A percentile compares a stretch with the other conserved stretches of the same genome.
phyloP scores from a whole-genome alignment of 2,113 vertebrate genomes.

The Callipepla squamata region DNA sequence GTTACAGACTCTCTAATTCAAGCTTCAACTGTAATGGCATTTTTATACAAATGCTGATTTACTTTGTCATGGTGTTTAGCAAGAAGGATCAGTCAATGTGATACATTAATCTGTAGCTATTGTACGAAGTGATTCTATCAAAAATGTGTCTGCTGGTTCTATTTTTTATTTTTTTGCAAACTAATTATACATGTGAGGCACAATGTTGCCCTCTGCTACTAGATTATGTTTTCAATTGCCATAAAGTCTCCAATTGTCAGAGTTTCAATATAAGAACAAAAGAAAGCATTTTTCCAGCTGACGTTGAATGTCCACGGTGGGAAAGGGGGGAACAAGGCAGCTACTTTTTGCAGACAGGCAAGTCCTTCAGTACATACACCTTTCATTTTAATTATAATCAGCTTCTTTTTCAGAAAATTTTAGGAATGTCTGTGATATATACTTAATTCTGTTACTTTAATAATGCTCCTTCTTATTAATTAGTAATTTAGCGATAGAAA shows the following conservation, averaged over 20 bases:
- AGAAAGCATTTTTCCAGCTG: background rate
- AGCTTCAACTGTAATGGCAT: background rate
- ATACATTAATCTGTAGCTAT: background rate
- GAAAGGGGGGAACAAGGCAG: background rate
- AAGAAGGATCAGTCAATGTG: background rate
- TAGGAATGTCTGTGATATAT: background rate
- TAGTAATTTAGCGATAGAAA: background rate
- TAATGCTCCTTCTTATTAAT: background rate
- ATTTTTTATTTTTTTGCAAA: background rate
- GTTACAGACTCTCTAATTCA: constrained; percentile 9
- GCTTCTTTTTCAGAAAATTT: background rate
- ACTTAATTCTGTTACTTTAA: background rate
- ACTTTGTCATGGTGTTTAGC: constrained; percentile 16
- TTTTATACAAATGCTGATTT: constrained; percentile 40
- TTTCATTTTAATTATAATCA: constrained; percentile 22
- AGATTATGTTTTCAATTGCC: background rate
- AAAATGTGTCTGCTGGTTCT: background rate
- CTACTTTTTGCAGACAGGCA: constrained; percentile 14
- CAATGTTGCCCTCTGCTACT: constrained; percentile 8
- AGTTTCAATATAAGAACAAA: background rate
- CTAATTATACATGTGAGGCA: constrained; percentile 13
- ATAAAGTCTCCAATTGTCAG: background rate
- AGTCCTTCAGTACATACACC: background rate
- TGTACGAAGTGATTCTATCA: background rate
- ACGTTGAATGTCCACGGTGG: background rate